phyloP scores from a whole-genome alignment of 2,113 vertebrate species.

The Dryoscopus gambensis region DNA sequence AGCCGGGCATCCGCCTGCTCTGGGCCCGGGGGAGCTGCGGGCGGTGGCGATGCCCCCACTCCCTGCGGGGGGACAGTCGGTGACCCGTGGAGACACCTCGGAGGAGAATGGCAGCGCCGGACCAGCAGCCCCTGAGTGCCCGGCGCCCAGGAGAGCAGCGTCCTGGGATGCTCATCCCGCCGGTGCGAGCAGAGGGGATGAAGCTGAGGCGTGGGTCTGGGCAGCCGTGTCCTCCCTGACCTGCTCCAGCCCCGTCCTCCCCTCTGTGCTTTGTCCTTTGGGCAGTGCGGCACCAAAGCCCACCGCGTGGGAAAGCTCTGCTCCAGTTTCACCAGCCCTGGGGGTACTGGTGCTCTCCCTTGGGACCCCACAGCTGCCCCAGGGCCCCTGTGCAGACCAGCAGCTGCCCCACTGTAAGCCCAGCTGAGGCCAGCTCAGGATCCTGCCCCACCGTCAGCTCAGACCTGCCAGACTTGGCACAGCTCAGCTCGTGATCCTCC shows the following conservation, averaged over 20 bases:
- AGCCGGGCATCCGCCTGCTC: neutral
- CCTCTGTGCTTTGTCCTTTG: accelerated
- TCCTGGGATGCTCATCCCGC: accelerated
- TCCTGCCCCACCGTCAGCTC: neutral
- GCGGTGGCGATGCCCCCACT: accelerated
- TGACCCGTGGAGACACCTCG: neutral
- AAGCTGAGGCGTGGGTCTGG: neutral
- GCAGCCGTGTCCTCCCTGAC: neutral
- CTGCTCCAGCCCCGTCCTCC: neutral
- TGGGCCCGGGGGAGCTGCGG: neutral
- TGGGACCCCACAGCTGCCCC: neutral
- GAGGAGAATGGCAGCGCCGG: neutral
- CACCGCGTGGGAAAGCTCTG: neutral
- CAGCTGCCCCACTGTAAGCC: neutral
- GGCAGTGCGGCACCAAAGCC: accelerated
- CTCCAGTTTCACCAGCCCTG: neutral
- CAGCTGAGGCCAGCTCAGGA: neutral
- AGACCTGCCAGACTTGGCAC: neutral
- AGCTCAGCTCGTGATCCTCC: neutral
- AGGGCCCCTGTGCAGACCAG: accelerated
- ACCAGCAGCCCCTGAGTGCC: accelerated
- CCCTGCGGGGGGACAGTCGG: accelerated
- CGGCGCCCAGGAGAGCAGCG: neutral
- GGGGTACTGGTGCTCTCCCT: neutral
- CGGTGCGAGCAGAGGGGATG: neutral